Evolutionary conservation across 2,113 vertebrate species (phyloP).

Genomic region (Tursiops truncatus): DNA sequence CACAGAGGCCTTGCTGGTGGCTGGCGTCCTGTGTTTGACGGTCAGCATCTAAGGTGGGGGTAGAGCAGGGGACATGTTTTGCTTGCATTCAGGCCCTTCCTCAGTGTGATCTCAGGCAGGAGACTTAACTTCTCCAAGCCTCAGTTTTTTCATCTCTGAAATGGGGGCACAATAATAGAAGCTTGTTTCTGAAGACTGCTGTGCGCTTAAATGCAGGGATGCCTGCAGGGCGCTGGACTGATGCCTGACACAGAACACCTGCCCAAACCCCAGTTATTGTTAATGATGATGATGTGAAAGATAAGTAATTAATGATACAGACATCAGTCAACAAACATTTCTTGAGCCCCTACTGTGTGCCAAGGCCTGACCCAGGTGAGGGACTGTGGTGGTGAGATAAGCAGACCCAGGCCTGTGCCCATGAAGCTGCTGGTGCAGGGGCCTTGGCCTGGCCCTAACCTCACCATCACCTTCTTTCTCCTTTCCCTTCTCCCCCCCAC

Average conservation of each 20-base stretch:
- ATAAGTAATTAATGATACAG: not conserved
- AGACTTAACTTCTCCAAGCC: not conserved
- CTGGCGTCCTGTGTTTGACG: not conserved
- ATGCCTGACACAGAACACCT: not conserved
- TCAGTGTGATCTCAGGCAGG: not conserved
- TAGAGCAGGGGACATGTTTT: not conserved
- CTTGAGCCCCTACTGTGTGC: not conserved
- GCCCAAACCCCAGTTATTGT: not conserved
- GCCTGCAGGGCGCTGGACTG: not conserved
- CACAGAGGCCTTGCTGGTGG: not conserved
- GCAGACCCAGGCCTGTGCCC: not conserved
- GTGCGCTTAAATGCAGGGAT: not conserved
- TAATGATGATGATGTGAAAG: not conserved
- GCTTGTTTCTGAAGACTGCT: not conserved
- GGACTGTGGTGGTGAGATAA: not conserved
- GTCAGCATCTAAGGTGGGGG: not conserved
- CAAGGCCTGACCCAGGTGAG: not conserved
- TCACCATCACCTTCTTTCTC: not conserved
- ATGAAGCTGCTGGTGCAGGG: fast-evolving
- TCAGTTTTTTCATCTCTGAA: slow-evolving; percentile 21
- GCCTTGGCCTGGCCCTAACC: not conserved
- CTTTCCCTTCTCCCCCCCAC: not conserved
- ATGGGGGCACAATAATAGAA: not conserved
- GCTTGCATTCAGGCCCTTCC: not conserved
- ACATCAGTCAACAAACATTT: too few relatives aligned